phyloP scores from a whole-genome alignment of 2,797 vertebrate genomes.

The Argyrosomus regius region DNA sequence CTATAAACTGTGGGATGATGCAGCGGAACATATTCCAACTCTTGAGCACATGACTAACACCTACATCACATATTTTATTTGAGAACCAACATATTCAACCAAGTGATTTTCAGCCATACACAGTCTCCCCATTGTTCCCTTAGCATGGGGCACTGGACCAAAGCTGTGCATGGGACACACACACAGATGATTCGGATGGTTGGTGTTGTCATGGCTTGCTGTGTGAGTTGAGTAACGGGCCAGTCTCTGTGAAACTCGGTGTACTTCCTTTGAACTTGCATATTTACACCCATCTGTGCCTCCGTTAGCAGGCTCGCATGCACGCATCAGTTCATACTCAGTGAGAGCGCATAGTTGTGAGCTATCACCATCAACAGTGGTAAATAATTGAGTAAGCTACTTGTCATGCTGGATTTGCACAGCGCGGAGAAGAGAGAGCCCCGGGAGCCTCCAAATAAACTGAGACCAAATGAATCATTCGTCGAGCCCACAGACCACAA shows the following conservation, averaged over 20 bases:
- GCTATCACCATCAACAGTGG: conserved; percentile 67
- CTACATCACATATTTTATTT: neutral
- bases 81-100: neutral
- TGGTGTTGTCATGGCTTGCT: conserved; percentile 16
- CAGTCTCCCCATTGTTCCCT: conserved; percentile 17
- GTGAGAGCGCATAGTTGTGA: conserved; percentile 51
- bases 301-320: conserved; percentile 1
- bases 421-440: conserved; percentile 54
- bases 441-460: conserved; percentile 55
- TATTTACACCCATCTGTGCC: conserved; percentile 8
- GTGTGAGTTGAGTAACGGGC: conserved; percentile 6
- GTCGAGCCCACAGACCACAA: conserved; percentile 41
- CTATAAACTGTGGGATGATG: neutral
- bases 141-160: conserved; percentile 26
- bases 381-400: conserved; percentile 77
- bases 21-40: neutral
- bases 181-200: conserved; percentile 24
- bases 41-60: neutral
- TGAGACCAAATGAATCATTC: conserved; percentile 65
- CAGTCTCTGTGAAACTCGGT: conserved; percentile 20
- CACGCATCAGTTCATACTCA: conserved; percentile 11
- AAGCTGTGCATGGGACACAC: conserved; percentile 15
- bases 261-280: conserved; percentile 22
- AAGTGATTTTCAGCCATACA: neutral
- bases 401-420: conserved; percentile 73